phyloP scores from a whole-genome alignment of 2,888 invertebrate species.

The Drosophila eohydei region DNA sequence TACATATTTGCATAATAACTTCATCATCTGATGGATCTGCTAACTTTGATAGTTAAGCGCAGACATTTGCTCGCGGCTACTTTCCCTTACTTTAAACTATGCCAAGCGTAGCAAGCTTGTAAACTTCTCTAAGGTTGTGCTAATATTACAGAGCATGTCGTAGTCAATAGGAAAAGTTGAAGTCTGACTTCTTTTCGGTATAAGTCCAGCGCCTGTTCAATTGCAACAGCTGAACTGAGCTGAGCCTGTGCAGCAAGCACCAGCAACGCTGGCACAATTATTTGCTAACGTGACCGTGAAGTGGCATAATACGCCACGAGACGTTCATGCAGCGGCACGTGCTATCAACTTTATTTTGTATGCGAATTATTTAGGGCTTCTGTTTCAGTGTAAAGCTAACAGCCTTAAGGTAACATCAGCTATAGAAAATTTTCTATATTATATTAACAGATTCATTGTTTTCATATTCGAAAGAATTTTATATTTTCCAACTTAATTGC shows the following conservation, averaged over 20 bases:
- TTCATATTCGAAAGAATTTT: neutral
- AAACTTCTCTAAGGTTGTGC: too few relatives aligned
- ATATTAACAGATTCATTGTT: neutral
- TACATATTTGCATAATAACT: constrained; percentile 43
- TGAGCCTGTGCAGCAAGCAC: constrained; percentile 10
- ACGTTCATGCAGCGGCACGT: constrained; percentile 61
- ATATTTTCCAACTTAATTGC: neutral
- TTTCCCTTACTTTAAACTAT: constrained; percentile 1
- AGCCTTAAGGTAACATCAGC: neutral
- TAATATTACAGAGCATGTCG: neutral
- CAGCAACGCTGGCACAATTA: constrained; percentile 48
- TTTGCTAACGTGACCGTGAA: constrained; percentile 69
- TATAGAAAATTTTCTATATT: neutral
- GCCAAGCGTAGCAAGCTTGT: neutral
- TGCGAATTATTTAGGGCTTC: neutral
- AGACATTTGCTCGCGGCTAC: constrained; percentile 19
- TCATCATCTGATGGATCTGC: constrained; percentile 30
- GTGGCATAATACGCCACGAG: constrained; percentile 63
- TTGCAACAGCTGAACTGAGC: constrained; percentile 9
- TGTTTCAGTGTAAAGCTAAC: neutral
- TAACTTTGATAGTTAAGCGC: constrained; percentile 15
- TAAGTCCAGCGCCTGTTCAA: constrained; percentile 46
- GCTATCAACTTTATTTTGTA: constrained; percentile 24
- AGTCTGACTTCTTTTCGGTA: neutral
- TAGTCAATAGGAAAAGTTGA: constrained; percentile 3